Evolutionary conservation across 2,113 vertebrate genomes (phyloP).

Genomic region (Ageneiosus marmoratus): DNA sequence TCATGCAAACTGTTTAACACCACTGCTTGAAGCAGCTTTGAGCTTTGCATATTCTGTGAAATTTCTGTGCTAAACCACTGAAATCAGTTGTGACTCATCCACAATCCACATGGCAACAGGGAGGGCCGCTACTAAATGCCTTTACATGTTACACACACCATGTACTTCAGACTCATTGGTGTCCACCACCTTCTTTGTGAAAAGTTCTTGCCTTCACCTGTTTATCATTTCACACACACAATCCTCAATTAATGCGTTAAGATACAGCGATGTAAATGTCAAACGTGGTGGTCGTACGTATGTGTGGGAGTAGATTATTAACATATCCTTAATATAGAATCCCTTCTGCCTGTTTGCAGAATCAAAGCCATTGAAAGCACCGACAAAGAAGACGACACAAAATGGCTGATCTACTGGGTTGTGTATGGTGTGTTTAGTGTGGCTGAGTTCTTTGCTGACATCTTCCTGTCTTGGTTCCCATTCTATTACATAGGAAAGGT

Average conservation of each 20-base stretch:
- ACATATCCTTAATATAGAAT: neutral
- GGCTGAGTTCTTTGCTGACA: constrained; percentile 93
- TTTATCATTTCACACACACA: neutral
- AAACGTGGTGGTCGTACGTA: neutral
- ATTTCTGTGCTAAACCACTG: constrained; percentile 25
- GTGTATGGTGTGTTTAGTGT: constrained; percentile 96
- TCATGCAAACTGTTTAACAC: neutral
- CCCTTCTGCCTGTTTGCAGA: constrained; percentile 68
- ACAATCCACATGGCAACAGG: neutral
- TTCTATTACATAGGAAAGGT: constrained; percentile 99
- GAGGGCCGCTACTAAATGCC: neutral
- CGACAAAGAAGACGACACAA: constrained; percentile 96
- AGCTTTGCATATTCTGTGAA: neutral
- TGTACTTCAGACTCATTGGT: neutral
- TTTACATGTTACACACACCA: neutral
- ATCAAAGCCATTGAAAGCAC: constrained; percentile 97
- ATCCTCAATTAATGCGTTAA: neutral
- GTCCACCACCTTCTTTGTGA: neutral
- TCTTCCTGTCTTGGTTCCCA: constrained; percentile 97
- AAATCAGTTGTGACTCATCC: constrained; percentile 28
- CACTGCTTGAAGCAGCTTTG: neutral
- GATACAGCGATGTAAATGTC: neutral
- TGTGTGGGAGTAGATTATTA: neutral
- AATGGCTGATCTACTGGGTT: constrained; percentile 99
- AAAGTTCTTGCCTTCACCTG: constrained; percentile 11